Evolutionary conservation across 2,888 invertebrate species (phyloP).

Genomic region (Ferrisia virgata): DNA sequence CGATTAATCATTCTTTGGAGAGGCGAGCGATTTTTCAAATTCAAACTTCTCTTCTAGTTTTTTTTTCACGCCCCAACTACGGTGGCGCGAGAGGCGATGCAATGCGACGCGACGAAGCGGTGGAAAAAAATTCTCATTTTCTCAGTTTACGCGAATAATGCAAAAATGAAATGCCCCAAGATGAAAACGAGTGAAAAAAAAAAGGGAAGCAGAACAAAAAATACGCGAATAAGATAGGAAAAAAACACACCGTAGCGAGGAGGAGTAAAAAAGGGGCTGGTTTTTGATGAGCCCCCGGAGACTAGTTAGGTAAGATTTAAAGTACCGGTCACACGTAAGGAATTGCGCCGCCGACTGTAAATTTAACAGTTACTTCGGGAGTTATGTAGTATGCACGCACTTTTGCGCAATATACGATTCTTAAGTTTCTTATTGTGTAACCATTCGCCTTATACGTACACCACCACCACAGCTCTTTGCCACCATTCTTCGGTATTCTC

Average conservation of each 20-base stretch:
- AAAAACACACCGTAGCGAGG: background rate
- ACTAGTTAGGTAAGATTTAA: conserved; percentile 28
- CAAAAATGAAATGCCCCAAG: conserved; percentile 10
- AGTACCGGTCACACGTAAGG: conserved; percentile 30
- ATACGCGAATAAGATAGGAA: background rate
- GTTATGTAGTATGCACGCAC: conserved; percentile 20
- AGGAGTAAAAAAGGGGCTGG: background rate
- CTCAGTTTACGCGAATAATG: conserved; percentile 23
- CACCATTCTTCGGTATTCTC: background rate
- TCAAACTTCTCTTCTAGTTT: background rate
- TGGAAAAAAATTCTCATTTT: conserved; percentile 11
- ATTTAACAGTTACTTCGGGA: conserved; percentile 30
- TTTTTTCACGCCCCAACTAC: background rate
- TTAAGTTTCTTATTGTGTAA: conserved; percentile 10
- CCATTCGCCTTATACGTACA: no score
- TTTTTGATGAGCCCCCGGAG: conserved; percentile 23
- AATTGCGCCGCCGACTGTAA: conserved; percentile 28
- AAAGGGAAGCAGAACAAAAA: background rate
- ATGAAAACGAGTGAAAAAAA: background rate
- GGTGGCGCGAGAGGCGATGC: background rate
- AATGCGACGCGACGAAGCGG: no score
- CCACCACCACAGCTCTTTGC: background rate
- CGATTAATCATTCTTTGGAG: conserved; percentile 13
- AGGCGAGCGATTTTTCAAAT: conserved; percentile 23
- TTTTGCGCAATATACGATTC: conserved; percentile 20